Evolutionary conservation across 2,113 vertebrate genomes (phyloP).

Genomic region (Alligator sinensis): DNA sequence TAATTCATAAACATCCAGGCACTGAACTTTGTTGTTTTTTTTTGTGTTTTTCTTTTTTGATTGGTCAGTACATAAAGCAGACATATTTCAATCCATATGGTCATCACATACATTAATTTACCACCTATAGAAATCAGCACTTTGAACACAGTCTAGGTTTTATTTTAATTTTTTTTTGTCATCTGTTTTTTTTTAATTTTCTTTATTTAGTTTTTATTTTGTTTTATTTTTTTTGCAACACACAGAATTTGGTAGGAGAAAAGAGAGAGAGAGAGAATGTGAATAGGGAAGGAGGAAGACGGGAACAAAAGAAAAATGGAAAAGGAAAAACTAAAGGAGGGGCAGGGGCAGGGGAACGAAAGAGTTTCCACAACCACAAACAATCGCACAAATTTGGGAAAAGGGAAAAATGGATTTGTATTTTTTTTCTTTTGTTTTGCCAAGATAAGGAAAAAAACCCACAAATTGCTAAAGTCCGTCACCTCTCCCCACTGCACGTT

Average conservation of each 20-base stretch:
- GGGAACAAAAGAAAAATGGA: slow-evolving; percentile 5
- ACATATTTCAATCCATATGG: slow-evolving; percentile 88
- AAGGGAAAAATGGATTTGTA: slow-evolving; percentile 54
- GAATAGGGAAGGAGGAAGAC: slow-evolving; percentile 35
- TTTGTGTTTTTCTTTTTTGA: slow-evolving; percentile 80
- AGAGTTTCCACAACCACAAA: slow-evolving; percentile 84
- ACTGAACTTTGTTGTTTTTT: slow-evolving; percentile 86
- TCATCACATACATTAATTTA: slow-evolving; percentile 90
- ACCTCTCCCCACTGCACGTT: background rate
- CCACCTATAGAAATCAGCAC: slow-evolving; percentile 92
- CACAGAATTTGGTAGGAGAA: slow-evolving; percentile 56
- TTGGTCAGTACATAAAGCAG: slow-evolving; percentile 91
- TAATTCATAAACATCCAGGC: slow-evolving; percentile 96
- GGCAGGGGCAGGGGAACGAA: slow-evolving; percentile 1
- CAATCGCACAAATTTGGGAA: slow-evolving; percentile 83
- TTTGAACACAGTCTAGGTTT: slow-evolving; percentile 87
- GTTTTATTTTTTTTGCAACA: slow-evolving; percentile 81
- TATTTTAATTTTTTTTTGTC: slow-evolving; percentile 69
- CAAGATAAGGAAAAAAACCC: slow-evolving; percentile 44
- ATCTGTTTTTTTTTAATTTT: slow-evolving; percentile 52
- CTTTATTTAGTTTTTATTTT: slow-evolving; percentile 28
- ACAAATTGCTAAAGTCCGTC: slow-evolving; percentile 28
- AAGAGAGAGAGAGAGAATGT: slow-evolving; percentile 14
- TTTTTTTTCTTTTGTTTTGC: background rate
- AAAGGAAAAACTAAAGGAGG: background rate